Evolutionary conservation across 2,113 vertebrate species (phyloP).

Genomic region (Platysternon megacephalum): DNA sequence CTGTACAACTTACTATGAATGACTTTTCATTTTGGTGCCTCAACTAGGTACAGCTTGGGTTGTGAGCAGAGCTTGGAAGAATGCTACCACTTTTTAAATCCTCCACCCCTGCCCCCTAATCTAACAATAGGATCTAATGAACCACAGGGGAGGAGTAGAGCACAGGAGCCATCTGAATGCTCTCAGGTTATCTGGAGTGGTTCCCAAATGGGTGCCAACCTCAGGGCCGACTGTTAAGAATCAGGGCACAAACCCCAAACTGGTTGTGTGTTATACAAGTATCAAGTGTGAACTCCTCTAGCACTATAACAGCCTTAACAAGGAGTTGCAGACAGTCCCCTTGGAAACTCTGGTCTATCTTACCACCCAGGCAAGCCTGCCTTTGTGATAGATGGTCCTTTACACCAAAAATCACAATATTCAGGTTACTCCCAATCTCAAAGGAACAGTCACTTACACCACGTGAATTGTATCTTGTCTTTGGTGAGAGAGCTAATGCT

Average conservation of each 20-base stretch:
- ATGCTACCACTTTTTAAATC: conserved; percentile 18
- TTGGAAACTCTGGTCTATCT: neutral
- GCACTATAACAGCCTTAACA: neutral
- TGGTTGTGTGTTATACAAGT: neutral
- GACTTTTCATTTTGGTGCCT: neutral
- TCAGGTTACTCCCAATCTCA: no score
- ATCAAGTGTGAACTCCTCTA: neutral
- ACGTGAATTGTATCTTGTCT: no score
- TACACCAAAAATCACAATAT: no score
- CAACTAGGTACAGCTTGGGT: conserved; percentile 1
- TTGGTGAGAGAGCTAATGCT: no score
- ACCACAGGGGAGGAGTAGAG: neutral
- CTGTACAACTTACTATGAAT: conserved; percentile 11
- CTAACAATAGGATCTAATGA: conserved; percentile 31
- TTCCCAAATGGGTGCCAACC: neutral
- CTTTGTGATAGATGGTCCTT: neutral
- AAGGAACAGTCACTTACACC: no score
- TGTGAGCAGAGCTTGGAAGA: conserved; percentile 7
- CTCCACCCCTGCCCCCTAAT: neutral
- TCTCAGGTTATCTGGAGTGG: neutral
- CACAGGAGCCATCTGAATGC: neutral
- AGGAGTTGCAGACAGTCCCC: no score
- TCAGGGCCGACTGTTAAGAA: neutral
- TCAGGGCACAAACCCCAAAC: neutral
- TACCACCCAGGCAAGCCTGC: neutral